A percentile compares a stretch with the other conserved stretches of the same genome.
phyloP scores from a whole-genome alignment of 2,888 invertebrate genomes.

The Liposcelis brunnea region DNA sequence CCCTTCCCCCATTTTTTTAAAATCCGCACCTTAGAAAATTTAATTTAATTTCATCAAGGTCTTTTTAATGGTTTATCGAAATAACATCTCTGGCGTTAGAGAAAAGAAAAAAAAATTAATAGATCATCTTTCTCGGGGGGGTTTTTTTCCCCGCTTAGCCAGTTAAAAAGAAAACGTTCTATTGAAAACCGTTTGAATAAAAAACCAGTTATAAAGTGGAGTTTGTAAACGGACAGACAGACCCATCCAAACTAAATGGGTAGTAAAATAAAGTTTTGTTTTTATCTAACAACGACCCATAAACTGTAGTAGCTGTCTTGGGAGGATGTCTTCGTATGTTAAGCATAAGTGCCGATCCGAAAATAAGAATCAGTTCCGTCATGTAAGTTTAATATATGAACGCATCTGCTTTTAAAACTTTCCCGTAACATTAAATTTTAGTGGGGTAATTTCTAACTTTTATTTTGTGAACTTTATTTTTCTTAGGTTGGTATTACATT shows the following conservation, averaged over 20 bases:
- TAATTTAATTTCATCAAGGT: too few relatives aligned
- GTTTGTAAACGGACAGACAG: constrained; percentile 9
- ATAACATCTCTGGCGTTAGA: too few relatives aligned
- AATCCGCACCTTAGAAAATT: too few relatives aligned
- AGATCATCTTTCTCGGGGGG: too few relatives aligned
- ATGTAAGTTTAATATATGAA: constrained; percentile 7
- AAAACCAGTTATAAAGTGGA: constrained; percentile 9
- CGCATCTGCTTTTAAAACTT: constrained; percentile 1
- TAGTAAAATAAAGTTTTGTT: constrained; percentile 10
- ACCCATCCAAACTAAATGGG: constrained; percentile 8
- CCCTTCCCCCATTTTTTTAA: too few relatives aligned
- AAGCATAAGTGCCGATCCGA: not conserved
- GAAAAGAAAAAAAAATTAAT: too few relatives aligned
- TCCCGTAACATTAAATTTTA: constrained; percentile 7
- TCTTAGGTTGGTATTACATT: constrained; percentile 3
- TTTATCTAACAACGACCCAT: constrained; percentile 9
- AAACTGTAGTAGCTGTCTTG: constrained; percentile 4
- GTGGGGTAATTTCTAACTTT: constrained; percentile 7
- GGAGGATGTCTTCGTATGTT: not conserved
- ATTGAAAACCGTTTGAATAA: constrained; percentile 9
- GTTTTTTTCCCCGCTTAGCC: not conserved
- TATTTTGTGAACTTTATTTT: constrained; percentile 8
- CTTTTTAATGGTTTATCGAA: too few relatives aligned
- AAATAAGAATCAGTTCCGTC: not conserved
- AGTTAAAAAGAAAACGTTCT: not conserved